Base-by-base conservation (phyloP, 2,888 invertebrate species). In the Dione juno region DNA sequence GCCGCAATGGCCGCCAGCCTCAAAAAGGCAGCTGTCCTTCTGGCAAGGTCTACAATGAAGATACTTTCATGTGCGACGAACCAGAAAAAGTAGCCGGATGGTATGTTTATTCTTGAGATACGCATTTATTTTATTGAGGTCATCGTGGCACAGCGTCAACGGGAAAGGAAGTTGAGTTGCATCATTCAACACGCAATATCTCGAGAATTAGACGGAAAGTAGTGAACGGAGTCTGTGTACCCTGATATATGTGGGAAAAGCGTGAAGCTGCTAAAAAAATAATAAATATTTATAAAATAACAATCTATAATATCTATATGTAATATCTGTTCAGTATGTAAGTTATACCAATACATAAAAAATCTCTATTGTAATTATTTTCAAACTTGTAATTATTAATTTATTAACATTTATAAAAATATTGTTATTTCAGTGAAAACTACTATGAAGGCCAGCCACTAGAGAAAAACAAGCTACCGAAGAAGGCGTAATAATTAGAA, bases 11-110 rank as follows among this genome's bases (percentile, higher is more conserved):
- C 0, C 94, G 96, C 3, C 95, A 94, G 78, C 97, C 97, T 0
- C 96, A 96, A 83, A 95, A 95, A 80, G 96, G 96, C 8, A 95
- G 95, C 78, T 97, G 97, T 81, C 94, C 95, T 0, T 90, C 94
- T 0, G 96, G 96, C 52, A 94, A 94, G 67, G 97, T 97, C 58
- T 97, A 97, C 92, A 97, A 97, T 79, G 96, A 96, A 76, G 95
- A 95, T 16, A 95, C 94, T 8, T 96, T 96, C 81, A 95, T 95
- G 86, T 97, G 97, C 79, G 96, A 97, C 81, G 95, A 96, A 8
- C 96, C 97, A 0, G 95, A 95, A 80, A 95, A 95, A 82, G 97
- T 97, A 0, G 94, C 94, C 50, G 96, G 96, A 94, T 97, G 97
- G 97, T 97, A 88, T 13, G 57, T 57, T 57, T 7, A 13, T 0